phyloP scores from a whole-genome alignment of 2,113 vertebrate species.

The Lepidothrix coronata region DNA sequence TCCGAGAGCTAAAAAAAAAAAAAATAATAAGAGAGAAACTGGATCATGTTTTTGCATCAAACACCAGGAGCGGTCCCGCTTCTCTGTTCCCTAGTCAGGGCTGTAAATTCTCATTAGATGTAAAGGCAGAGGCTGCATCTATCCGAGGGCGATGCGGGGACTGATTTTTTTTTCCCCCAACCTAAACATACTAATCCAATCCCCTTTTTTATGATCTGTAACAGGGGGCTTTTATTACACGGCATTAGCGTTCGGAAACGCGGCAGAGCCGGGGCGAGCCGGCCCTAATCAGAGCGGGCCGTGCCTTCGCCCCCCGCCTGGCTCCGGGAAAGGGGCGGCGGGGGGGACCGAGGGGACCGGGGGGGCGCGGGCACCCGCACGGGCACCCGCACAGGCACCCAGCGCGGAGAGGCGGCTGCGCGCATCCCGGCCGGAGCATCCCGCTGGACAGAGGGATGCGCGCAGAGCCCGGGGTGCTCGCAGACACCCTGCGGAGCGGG shows the following conservation, averaged over 20 bases:
- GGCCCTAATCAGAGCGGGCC: background rate
- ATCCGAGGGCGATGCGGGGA: background rate
- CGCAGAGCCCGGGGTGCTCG: background rate
- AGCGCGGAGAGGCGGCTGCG: background rate
- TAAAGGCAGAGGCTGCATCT: slow-evolving; percentile 5
- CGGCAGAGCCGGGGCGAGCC: background rate
- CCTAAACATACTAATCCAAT: slow-evolving; percentile 61
- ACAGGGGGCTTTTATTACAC: slow-evolving; percentile 51
- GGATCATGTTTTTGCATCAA: background rate
- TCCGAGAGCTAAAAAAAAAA: background rate
- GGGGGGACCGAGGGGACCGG: background rate
- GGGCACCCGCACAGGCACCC: no score
- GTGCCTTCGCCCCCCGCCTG: background rate
- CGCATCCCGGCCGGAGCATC: background rate
- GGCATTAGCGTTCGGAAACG: slow-evolving; percentile 37
- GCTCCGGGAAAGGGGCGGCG: background rate
- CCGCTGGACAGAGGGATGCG: background rate
- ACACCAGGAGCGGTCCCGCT: background rate
- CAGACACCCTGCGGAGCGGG: background rate
- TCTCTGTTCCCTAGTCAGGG: background rate
- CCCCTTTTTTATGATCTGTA: slow-evolving; percentile 65
- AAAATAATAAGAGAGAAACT: background rate
- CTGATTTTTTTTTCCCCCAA: background rate
- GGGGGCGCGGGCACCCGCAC: background rate
- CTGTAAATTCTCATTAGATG: slow-evolving; percentile 45